phyloP scores from a whole-genome alignment of 1,140 invertebrate species.

The Drosophila virilis region DNA sequence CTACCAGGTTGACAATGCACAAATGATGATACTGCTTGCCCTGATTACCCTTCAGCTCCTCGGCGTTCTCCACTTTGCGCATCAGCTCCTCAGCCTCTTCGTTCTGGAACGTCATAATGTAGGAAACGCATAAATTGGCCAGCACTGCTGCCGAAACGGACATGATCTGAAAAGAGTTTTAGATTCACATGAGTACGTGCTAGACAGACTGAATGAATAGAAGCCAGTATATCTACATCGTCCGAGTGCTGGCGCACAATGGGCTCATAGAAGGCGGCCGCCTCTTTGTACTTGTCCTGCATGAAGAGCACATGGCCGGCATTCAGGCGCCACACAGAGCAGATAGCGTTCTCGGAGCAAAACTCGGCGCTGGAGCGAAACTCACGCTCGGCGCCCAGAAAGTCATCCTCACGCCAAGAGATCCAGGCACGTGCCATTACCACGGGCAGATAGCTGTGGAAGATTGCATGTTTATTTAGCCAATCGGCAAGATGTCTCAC shows the following conservation, averaged over 20 bases:
- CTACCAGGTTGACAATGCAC: conserved; percentile 99
- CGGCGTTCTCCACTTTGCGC: conserved; percentile 98
- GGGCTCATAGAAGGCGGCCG: conserved; percentile 98
- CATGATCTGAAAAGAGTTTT: conserved; percentile 88
- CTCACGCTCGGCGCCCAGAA: conserved; percentile 96
- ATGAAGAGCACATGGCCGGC: conserved; percentile 99
- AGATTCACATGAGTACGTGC: not conserved
- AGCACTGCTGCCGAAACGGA: conserved; percentile 98
- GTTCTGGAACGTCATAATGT: conserved; percentile 99
- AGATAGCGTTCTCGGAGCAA: conserved; percentile 97
- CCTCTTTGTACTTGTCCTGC: conserved; percentile 99
- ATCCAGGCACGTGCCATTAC: conserved; percentile 99
- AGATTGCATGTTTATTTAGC: conserved; percentile 6
- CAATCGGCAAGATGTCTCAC: conserved; percentile 1
- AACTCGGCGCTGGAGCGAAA: conserved; percentile 99
- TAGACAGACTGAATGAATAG: not conserved
- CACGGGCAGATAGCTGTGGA: conserved; percentile 92
- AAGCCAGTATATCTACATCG: conserved; percentile 86
- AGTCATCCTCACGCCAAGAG: conserved; percentile 99
- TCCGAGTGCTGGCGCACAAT: conserved; percentile 99
- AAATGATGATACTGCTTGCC: conserved; percentile 98
- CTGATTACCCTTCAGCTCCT: conserved; percentile 96
- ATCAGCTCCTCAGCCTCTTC: conserved; percentile 99
- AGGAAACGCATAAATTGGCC: conserved; percentile 99
- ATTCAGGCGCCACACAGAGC: conserved; percentile 94